A percentile compares a stretch with the other conserved stretches of the same genome.
phyloP scores from a whole-genome alignment of 2,113 vertebrate species.

The Takifugu bimaculatus region DNA sequence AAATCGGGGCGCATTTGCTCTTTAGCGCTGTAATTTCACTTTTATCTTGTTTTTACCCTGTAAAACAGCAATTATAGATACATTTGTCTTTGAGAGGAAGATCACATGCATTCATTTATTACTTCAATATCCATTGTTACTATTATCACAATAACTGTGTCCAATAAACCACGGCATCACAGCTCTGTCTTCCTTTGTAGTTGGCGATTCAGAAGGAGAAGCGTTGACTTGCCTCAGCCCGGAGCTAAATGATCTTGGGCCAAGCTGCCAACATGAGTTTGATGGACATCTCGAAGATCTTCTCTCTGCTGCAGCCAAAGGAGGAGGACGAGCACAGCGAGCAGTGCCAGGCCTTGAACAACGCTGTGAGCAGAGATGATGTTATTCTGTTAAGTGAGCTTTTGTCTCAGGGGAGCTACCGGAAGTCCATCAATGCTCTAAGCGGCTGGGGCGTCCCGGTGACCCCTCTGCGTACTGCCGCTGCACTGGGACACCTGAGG shows the following conservation, averaged over 20 bases:
- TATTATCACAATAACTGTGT: no score
- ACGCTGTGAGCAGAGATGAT: constrained; percentile 77
- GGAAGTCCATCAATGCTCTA: constrained; percentile 77
- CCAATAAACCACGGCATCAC: background rate
- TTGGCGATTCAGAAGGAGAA: constrained; percentile 42
- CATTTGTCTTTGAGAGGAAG: no score
- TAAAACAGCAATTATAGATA: no score
- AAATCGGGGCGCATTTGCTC: no score
- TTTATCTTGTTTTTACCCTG: no score
- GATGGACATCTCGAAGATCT: constrained; percentile 93
- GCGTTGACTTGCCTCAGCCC: constrained; percentile 33
- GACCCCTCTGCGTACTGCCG: constrained; percentile 85
- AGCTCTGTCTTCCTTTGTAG: background rate
- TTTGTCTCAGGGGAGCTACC: constrained; percentile 80
- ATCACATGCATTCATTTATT: no score
- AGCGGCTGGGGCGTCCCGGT: constrained; percentile 90
- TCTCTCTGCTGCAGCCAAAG: constrained; percentile 86
- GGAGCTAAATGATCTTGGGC: constrained; percentile 55
- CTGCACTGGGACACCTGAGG: constrained; percentile 76
- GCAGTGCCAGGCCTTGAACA: constrained; percentile 79
- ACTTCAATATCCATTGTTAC: no score
- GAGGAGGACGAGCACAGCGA: constrained; percentile 73
- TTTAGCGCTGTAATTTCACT: no score
- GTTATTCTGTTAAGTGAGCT: constrained; percentile 73
- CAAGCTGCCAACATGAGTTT: constrained; percentile 78